Evolutionary conservation across 2,113 vertebrate species (phyloP).

Genomic region (Panurus biarmicus): DNA sequence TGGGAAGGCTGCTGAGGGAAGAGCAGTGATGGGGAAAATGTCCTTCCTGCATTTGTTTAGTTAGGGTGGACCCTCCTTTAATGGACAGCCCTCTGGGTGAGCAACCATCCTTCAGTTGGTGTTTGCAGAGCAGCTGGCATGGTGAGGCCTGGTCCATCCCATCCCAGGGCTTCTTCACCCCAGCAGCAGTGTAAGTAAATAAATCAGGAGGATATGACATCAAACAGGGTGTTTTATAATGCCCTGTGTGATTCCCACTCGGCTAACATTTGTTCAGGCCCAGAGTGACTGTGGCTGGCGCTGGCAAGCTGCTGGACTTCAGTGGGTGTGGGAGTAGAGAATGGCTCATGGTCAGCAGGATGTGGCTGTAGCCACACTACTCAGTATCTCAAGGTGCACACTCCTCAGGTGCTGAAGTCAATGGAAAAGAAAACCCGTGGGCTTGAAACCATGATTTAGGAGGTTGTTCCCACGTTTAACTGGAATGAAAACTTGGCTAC

Average conservation of each 20-base stretch:
- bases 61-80: neutral
- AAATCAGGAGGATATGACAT: neutral
- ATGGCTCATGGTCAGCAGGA: neutral
- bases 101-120: neutral
- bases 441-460: neutral
- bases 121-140: neutral
- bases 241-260: neutral
- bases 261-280: neutral
- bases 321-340: neutral
- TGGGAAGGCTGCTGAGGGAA: neutral
- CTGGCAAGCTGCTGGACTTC: neutral
- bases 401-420: rapidly evolving
- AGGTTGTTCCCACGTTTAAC: neutral
- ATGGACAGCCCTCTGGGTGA: neutral
- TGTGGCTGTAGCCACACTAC: neutral
- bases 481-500: neutral
- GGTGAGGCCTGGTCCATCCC: neutral
- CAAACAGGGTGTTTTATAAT: neutral
- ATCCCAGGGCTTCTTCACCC: neutral
- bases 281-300: neutral
- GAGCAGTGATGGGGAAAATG: neutral
- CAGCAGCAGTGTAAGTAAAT: neutral
- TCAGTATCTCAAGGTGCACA: neutral
- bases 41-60: neutral
- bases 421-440: neutral